phyloP scores from a whole-genome alignment of 2,888 invertebrate genomes.

The Gisinianus flammeolus region DNA sequence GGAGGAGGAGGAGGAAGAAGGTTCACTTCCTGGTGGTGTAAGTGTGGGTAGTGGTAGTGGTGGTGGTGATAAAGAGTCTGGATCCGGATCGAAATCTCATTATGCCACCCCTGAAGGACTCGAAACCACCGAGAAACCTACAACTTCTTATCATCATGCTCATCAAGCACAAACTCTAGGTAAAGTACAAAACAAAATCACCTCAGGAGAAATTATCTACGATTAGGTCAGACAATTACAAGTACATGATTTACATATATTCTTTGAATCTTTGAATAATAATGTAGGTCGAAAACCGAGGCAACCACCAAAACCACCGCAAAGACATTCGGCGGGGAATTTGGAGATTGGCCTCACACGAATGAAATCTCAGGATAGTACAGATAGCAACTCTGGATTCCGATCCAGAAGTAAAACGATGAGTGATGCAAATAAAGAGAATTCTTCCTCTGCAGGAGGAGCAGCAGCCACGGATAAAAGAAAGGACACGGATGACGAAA shows the following conservation, averaged over 20 bases:
- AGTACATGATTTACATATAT: not conserved
- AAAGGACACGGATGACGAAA: constrained; percentile 46
- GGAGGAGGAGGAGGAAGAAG: constrained; percentile 31
- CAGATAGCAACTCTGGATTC: constrained; percentile 67
- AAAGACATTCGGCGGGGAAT: constrained; percentile 81
- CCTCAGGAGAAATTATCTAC: not conserved
- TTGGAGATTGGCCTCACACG: constrained; percentile 73
- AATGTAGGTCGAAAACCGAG: constrained; percentile 60
- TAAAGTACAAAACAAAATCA: constrained; percentile 27
- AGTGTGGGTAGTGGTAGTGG: constrained; percentile 27
- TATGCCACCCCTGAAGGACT: constrained; percentile 56
- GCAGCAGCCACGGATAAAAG: constrained; percentile 30
- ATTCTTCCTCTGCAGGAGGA: constrained; percentile 20
- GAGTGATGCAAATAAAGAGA: constrained; percentile 78
- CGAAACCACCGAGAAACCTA: constrained; percentile 47
- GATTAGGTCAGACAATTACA: not conserved
- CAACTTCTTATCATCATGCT: constrained; percentile 58
- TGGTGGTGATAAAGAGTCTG: constrained; percentile 31
- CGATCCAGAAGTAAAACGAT: constrained; percentile 89
- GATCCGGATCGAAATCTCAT: constrained; percentile 47
- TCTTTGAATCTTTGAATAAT: not conserved
- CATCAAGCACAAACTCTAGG: constrained; percentile 62
- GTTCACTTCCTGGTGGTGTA: not conserved
- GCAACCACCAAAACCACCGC: constrained; percentile 72
- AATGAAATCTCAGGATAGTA: constrained; percentile 61